Evolutionary conservation across 2,888 invertebrate genomes (phyloP), one percentile per base, ranked within the genome.

Genomic region (Fragum sueziense): DNA sequence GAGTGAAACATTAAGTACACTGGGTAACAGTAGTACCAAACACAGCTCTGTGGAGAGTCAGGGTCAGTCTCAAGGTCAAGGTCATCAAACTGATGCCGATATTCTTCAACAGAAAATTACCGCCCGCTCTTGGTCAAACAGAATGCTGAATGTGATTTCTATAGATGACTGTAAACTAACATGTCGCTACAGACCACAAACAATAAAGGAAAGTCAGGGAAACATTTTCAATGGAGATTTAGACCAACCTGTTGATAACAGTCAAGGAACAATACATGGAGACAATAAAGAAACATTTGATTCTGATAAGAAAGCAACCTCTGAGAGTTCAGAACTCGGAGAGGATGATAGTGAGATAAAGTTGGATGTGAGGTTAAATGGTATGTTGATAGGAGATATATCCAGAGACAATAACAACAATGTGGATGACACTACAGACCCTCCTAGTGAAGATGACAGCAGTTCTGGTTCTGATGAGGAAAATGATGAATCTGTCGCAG

Each of bases 81-180:
- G 59, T 72, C 65, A 57, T 7, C 54, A 52, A 70, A 31, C 31
- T 37, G 70, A 70, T 2, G 33, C 11, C 14, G 72, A 80, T 22
- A 51, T 70, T 34, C 31, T 83, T 62, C 80, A 84, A 57, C 84
- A 77, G 29, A 76, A 80, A 62, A 82, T 89, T 29, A 78, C 84
- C 0, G 79, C 83, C 33, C 74, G 88, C 25, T 90, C 88, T 52
- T 83, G 74, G 57, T 89, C 89, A 33, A 90, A 90, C 70, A 76
- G 76, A 72, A 86, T 89, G 74, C 71, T 90, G 6, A 88, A 89
- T 78, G 86, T 89, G 0, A 86, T 89, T 20, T 87, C 90, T 14
- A 88, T 89, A n/a, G 90, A 90, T 71, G 90, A 90, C 78, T 90
- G 90, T 73, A 89, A 88, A 76, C 76, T 87, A 51, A 77, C 83